These are phyloP conservation scores for Diarsia dahlii DNA, from an alignment of 2,888 invertebrate species.

Conservation along the genomic window DNA sequence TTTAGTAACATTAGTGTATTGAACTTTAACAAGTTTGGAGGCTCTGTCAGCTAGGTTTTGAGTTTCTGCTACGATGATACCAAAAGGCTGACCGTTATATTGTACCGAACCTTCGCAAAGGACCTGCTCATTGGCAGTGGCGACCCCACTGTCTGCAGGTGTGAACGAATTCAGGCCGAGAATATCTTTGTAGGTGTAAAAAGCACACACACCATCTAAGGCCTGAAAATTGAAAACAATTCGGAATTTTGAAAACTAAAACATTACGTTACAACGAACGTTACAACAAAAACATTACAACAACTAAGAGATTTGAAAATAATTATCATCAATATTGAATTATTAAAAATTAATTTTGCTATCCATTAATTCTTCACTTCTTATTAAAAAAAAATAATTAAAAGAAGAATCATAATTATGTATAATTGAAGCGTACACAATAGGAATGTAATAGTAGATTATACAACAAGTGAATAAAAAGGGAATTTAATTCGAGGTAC, in stretches of 20 bases:
- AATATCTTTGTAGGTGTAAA: constrained; percentile 92
- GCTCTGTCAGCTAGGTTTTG: constrained; percentile 89
- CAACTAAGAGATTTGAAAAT: neutral
- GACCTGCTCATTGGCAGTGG: constrained; percentile 75
- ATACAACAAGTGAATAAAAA: too few species aligned
- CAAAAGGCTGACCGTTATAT: constrained; percentile 73
- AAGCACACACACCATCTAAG: constrained; percentile 91
- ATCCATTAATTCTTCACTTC: neutral
- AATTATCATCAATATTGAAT: neutral
- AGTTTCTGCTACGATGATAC: constrained; percentile 91
- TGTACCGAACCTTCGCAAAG: constrained; percentile 69
- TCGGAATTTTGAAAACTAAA: neutral
- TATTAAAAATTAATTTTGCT: neutral
- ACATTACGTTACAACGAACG: too few species aligned
- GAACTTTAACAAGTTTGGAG: constrained; percentile 88
- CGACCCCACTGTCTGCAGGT: constrained; percentile 67
- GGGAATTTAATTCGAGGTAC: too few species aligned
- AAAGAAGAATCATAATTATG: neutral
- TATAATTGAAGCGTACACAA: too few species aligned
- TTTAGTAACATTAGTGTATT: constrained; percentile 80
- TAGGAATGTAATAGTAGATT: too few species aligned
- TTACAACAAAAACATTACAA: too few species aligned
- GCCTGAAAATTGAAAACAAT: constrained; percentile 77
- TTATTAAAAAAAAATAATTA: neutral
- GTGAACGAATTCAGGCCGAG: constrained; percentile 91